Conservation (phyloP, 2,888 invertebrate species). For the Drosophila robusta region DNA sequence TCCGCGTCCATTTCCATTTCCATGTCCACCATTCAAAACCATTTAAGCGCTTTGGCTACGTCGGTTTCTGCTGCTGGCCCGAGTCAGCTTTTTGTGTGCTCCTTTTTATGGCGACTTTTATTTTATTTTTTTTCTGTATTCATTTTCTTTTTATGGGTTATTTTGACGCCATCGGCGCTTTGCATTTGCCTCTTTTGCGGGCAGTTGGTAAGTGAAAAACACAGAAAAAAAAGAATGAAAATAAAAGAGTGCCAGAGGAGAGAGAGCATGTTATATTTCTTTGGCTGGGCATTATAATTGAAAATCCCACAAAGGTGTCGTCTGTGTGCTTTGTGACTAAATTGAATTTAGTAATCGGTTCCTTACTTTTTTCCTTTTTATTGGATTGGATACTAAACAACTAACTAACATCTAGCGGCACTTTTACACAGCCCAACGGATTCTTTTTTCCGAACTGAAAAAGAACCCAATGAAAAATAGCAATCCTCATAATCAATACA, state of each 20-base stretch:
- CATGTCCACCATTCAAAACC: slow-evolving; percentile 75
- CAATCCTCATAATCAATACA: slow-evolving; percentile 18
- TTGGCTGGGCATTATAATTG: slow-evolving; percentile 71
- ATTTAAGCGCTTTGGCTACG: slow-evolving; percentile 72
- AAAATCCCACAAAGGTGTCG: slow-evolving; percentile 78
- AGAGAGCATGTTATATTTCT: slow-evolving; percentile 66
- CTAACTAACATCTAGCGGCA: slow-evolving; percentile 22
- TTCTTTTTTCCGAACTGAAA: background rate
- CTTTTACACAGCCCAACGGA: background rate
- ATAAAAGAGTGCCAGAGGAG: slow-evolving; percentile 25
- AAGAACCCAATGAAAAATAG: background rate
- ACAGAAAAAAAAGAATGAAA: slow-evolving; percentile 2
- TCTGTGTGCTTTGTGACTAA: slow-evolving; percentile 75
- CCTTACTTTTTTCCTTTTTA: slow-evolving; percentile 40
- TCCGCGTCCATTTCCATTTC: slow-evolving; percentile 48
- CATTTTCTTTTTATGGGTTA: slow-evolving; percentile 66
- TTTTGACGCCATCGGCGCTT: slow-evolving; percentile 73
- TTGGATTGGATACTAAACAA: slow-evolving; percentile 47
- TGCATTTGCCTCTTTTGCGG: slow-evolving; percentile 63
- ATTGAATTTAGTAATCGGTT: slow-evolving; percentile 78
- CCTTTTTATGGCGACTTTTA: slow-evolving; percentile 24
- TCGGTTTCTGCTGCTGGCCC: slow-evolving; percentile 37
- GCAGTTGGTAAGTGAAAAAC: slow-evolving; percentile 13
- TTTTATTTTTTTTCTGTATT: slow-evolving; percentile 9
- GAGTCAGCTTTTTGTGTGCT: slow-evolving; percentile 23